Percentiles rank a stretch among this genome's conserved stretches.
These are phyloP conservation scores for Cerastis leucographa DNA, from an alignment of 2,888 invertebrate species.

Conservation along the genomic window DNA sequence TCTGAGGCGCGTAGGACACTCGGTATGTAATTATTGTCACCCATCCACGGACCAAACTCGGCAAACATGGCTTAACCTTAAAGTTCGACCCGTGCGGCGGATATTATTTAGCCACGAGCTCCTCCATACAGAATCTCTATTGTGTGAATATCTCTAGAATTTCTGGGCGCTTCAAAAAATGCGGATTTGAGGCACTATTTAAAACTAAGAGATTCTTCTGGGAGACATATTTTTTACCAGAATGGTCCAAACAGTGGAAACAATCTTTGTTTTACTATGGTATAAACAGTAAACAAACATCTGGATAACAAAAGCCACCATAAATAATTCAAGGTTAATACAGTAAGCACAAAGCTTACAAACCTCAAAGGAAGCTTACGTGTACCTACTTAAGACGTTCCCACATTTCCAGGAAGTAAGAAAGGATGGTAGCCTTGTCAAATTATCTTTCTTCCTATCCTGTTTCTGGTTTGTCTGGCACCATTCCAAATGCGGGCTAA, in stretches of 20 bases:
- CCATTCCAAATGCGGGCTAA: neutral
- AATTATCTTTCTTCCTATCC: slow-evolving; percentile 8
- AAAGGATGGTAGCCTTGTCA: neutral
- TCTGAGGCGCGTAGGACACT: too few relatives aligned
- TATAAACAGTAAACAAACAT: neutral
- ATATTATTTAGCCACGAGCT: too few relatives aligned
- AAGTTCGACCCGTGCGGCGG: too few relatives aligned
- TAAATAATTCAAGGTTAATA: neutral
- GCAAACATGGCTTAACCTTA: too few relatives aligned
- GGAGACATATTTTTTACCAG: neutral
- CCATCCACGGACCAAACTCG: too few relatives aligned
- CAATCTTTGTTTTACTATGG: neutral
- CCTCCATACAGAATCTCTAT: neutral
- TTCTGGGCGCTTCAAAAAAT: neutral
- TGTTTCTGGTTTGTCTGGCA: slow-evolving; percentile 15
- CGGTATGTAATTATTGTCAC: too few relatives aligned
- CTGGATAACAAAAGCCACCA: neutral
- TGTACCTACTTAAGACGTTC: neutral
- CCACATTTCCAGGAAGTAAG: neutral
- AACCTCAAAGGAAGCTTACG: neutral
- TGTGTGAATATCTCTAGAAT: neutral
- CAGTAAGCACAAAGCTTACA: neutral
- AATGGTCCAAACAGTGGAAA: neutral
- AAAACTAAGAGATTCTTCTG: neutral
- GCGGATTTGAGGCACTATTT: neutral